Conservation (phyloP, 2,797 vertebrate genomes). For the Hipposideros larvatus region DNA sequence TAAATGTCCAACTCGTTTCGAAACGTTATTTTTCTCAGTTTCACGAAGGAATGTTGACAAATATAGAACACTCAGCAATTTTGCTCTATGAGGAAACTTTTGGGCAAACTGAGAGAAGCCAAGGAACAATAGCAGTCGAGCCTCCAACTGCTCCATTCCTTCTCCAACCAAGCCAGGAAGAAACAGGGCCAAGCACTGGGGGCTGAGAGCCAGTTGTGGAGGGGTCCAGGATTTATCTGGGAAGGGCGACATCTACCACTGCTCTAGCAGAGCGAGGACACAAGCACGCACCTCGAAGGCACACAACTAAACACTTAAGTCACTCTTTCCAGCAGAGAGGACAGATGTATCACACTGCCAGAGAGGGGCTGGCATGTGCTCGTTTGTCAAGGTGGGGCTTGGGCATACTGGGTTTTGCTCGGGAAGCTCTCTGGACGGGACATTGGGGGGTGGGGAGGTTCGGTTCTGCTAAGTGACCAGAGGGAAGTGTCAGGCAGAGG, state of each 20-base stretch:
- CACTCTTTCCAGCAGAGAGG: background rate
- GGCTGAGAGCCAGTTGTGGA: background rate
- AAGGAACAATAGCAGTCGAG: background rate
- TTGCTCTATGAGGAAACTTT: constrained; percentile 35
- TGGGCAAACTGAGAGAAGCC: background rate
- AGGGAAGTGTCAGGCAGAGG: background rate
- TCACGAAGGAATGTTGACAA: constrained; percentile 42
- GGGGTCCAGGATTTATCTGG: background rate
- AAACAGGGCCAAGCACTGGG: background rate
- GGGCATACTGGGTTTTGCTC: background rate
- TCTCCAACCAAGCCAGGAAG: background rate
- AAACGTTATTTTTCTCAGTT: constrained; percentile 42
- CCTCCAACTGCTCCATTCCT: background rate
- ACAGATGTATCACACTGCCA: background rate
- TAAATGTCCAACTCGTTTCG: background rate
- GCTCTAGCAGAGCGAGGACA: background rate
- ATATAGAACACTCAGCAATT: constrained; percentile 30
- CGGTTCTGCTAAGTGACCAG: background rate
- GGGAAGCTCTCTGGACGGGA: background rate
- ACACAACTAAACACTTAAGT: background rate
- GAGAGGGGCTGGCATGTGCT: background rate
- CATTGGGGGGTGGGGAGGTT: background rate
- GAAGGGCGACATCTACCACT: background rate
- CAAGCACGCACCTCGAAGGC: fast-evolving
- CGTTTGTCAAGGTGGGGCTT: background rate